Evolutionary conservation across 1,140 invertebrate genomes (phyloP), one percentile per base, ranked within the genome.

Genomic region (Hycleus phaleratus): DNA sequence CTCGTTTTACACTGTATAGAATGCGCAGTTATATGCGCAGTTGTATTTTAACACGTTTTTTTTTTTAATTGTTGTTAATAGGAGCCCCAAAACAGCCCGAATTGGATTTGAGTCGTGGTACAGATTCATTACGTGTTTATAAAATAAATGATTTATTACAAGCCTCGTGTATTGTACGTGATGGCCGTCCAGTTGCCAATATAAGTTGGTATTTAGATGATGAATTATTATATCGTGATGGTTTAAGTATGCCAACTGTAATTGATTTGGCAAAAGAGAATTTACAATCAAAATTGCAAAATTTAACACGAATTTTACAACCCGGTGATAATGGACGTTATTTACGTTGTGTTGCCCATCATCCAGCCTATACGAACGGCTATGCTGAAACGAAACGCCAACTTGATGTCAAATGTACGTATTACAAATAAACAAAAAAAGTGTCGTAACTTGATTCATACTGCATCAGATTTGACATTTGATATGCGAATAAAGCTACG

Each of bases 171-270:
- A 76, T 76, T n/a, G 81, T 86, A 0, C 73, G 77, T 54, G 78
- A 82, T 46, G 86, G 85, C 26, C 77, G 86, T 69, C 87, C 87
- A 9, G 79, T 81, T 2, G 85, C 87, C 0, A 87, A 85, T 55
- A 83, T 90, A 46, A 78, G 78, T 1, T 86, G 87, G 77, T 86
- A 71, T 64, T 73, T 86, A 81, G 84, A 84, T 65, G 80, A 84
- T 40, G 78, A 83, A 53, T 78, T 75, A 4, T 73, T 87, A 8
- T 56, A 60, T 26, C 72, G 77, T 2, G 77, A 79, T 10, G 81
- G 81, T 2, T 71, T 82, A 1, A 77, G 76, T 58, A 71, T 75
- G 59, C 76, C 78, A 0, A 73, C 75, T 2, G 68, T 82, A 25
- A 72, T 78, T 4, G 73, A 78, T 26, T 57, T 68, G 43, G 70